Evolutionary conservation across 2,797 vertebrate genomes (phyloP), one percentile per base, ranked within the genome.

Genomic region (Poecilia velifera): DNA sequence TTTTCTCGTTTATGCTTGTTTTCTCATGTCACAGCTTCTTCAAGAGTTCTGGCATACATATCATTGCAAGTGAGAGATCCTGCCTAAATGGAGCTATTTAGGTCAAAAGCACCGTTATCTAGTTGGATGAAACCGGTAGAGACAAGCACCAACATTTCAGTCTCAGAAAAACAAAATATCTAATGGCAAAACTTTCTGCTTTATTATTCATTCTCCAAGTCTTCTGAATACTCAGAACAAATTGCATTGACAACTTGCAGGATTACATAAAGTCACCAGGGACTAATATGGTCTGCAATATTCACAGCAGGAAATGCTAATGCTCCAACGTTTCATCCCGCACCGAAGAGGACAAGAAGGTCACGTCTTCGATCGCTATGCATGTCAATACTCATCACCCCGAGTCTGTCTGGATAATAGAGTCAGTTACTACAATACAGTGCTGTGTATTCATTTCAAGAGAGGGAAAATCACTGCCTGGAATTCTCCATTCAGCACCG

Each of bases 381-480:
- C 34, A 82, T 34, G 85, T 86, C 89, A 83, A 90, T 91, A 92
- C 7, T 77, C 81, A 84, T 88, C 80, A 43, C 41, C 76, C 36
- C 34, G 43, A 78, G 71, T 78, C 71, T 34, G 84, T 76, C 81
- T 79, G 81, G n/a, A 68, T 34, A 28, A 74, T 25, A 76, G 75
- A 87, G 84, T 84, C 76, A 3, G 34, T 79, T 90, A 84, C 80
- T 76, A 77, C 84, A 80, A 49, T 79, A 73, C 84, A 83, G 83
- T 57, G 39, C 51, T 73, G 78, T 78, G 43, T 83, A 74, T 87
- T 87, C 36, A 82, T 84, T 83, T 88, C 84, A 82, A 66, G 55
- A 51, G 68, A 76, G 81, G 57, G 76, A 83, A 86, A 86, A 82
- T 87, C 80, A 75, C 83, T 84, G 74, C 41, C 22, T 47, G 53